Percentiles rank a stretch among this genome's conserved stretches.
Conservation (phyloP, 2,113 vertebrate species). For the Meriones unguiculatus region DNA sequence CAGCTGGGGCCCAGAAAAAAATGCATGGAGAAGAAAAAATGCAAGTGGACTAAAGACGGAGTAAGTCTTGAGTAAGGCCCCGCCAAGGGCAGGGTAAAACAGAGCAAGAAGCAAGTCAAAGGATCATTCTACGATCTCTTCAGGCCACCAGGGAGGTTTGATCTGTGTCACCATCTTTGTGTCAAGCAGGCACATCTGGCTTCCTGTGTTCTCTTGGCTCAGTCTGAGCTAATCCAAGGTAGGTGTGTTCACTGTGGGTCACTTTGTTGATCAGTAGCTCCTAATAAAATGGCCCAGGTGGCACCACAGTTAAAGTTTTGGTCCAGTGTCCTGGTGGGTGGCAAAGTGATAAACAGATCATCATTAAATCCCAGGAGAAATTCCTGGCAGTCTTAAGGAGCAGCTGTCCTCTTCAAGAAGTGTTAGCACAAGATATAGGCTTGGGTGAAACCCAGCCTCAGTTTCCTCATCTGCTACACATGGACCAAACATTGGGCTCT, state of each 20-base stretch:
- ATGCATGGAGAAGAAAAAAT: not conserved
- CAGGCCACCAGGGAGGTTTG: not conserved
- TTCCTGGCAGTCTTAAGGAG: not conserved
- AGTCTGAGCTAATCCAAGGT: not conserved
- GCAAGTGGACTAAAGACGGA: not conserved
- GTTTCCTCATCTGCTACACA: constrained; percentile 14
- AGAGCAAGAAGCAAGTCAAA: not conserved
- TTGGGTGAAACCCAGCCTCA: not conserved
- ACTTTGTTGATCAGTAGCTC: not conserved
- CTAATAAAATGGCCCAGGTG: not conserved
- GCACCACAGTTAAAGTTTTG: not conserved
- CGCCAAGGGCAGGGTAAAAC: not conserved
- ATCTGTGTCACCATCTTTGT: not conserved
- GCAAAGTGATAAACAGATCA: not conserved
- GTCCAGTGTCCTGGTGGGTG: not conserved
- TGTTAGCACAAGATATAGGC: not conserved
- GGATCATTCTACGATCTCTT: not conserved
- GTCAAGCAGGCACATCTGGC: not conserved
- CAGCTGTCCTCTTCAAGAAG: not conserved
- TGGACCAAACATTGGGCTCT: not conserved
- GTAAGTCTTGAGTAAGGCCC: not conserved
- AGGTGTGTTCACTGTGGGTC: not conserved
- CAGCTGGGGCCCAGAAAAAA: not conserved
- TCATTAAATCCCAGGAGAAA: not conserved
- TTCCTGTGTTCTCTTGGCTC: not conserved